These are phyloP conservation scores for Drosophila birchii DNA, from an alignment of 2,888 invertebrate genomes.

Conservation along the genomic window DNA sequence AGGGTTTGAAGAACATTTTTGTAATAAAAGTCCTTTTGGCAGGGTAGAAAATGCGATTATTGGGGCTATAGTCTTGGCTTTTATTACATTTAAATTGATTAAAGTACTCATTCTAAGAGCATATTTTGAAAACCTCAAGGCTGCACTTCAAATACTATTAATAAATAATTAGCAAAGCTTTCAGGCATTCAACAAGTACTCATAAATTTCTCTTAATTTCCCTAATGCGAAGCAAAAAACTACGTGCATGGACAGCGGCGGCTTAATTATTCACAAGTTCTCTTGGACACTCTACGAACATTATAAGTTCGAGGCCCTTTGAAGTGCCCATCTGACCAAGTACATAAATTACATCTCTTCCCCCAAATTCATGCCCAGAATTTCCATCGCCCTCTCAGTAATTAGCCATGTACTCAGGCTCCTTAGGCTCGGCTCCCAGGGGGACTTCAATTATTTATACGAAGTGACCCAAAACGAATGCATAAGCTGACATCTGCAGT, in stretches of 20 bases:
- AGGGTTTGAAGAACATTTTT: neutral
- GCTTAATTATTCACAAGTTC: constrained; percentile 19
- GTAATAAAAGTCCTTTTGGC: too few relatives aligned
- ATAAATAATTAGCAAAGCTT: neutral
- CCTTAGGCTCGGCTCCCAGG: constrained; percentile 21
- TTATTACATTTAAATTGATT: neutral
- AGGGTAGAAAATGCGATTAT: too few relatives aligned
- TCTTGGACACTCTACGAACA: constrained; percentile 4
- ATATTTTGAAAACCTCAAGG: neutral
- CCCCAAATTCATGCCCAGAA: neutral
- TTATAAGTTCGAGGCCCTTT: constrained; percentile 25
- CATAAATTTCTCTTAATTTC: neutral
- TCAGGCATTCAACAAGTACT: neutral
- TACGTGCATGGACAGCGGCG: constrained; percentile 6
- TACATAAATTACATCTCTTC: constrained; percentile 25
- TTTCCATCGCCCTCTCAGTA: constrained; percentile 3
- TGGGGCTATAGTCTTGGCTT: too few relatives aligned
- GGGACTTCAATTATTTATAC: constrained; percentile 41
- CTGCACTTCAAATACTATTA: neutral
- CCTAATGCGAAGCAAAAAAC: neutral
- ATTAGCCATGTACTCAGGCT: constrained; percentile 35
- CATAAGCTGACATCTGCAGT: constrained; percentile 55
- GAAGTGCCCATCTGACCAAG: constrained; percentile 15
- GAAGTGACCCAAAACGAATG: constrained; percentile 43
- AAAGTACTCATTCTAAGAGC: neutral